A percentile compares a stretch with the other conserved stretches of the same genome.
Evolutionary conservation across 1,140 invertebrate species (phyloP).

Genomic region (Cylas formicarius): DNA sequence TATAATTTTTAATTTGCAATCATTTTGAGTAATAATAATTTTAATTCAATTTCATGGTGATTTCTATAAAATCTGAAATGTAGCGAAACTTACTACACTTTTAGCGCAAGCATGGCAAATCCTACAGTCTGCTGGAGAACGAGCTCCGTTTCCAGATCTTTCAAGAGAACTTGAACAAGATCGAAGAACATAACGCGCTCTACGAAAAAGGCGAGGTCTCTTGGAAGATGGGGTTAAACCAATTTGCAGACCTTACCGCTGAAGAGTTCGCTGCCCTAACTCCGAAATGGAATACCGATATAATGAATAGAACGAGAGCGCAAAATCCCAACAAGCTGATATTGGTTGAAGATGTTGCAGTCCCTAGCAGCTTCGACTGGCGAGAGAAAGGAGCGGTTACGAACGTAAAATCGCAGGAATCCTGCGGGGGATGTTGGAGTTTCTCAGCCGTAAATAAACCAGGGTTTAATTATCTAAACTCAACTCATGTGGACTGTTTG

Average conservation of each 20-base stretch:
- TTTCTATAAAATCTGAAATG: too few relatives aligned
- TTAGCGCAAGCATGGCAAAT: slow-evolving; percentile 70
- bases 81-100: too few relatives aligned
- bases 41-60: too few relatives aligned
- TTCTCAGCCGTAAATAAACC: slow-evolving; percentile 41
- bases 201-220: background rate
- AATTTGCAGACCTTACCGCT: too few relatives aligned
- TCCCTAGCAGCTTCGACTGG: slow-evolving; percentile 19
- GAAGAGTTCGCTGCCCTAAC: too few relatives aligned
- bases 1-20: too few relatives aligned
- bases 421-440: slow-evolving; percentile 48
- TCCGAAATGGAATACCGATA: too few relatives aligned
- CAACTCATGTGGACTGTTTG: slow-evolving; percentile 14
- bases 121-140: slow-evolving; percentile 18
- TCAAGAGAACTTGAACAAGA: background rate
- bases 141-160: background rate
- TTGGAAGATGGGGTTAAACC: background rate
- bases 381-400: slow-evolving; percentile 16
- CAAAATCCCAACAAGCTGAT: too few relatives aligned
- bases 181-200: background rate
- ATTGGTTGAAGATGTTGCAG: background rate
- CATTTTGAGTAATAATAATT: too few relatives aligned
- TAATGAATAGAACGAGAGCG: too few relatives aligned
- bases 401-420: slow-evolving; percentile 20
- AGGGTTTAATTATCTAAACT: too few relatives aligned